Evolutionary conservation across 37 sponge, comb jelly and placozoan genomes (phyloP).

Genomic region (Oscarella lobularis): DNA sequence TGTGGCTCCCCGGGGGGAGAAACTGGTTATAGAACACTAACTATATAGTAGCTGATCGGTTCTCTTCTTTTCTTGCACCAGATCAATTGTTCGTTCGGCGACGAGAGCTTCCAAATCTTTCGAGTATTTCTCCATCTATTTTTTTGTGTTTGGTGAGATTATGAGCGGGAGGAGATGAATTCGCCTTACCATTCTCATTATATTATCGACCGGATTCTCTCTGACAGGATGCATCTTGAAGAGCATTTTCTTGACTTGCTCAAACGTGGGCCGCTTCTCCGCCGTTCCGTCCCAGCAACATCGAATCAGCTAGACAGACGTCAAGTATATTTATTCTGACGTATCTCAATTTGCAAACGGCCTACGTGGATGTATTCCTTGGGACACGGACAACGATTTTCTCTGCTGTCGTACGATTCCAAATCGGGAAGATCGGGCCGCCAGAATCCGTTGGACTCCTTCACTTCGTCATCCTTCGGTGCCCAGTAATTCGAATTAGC

Average conservation of each 20-base stretch:
- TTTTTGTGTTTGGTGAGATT: no score
- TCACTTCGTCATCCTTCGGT: no score
- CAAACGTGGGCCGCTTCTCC: constrained; percentile 43
- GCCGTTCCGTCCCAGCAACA: constrained; percentile 48
- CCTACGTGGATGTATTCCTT: not conserved
- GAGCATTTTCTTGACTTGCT: constrained; percentile 36
- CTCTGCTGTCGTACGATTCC: not conserved
- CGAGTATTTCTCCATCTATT: constrained; percentile 84
- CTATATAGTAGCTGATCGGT: constrained; percentile 63
- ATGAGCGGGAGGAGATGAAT: not conserved
- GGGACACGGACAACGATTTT: not conserved
- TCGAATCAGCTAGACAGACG: constrained; percentile 56
- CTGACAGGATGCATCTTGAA: constrained; percentile 17
- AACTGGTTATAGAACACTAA: constrained; percentile 24
- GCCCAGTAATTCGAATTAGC: no score
- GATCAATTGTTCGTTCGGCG: constrained; percentile 67
- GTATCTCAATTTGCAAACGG: no score
- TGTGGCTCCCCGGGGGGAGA: no score
- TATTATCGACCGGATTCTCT: constrained; percentile 78
- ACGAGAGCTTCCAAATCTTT: constrained; percentile 76
- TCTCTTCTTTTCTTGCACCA: constrained; percentile 67
- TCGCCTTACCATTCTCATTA: constrained; percentile 70
- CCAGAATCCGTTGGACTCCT: not conserved
- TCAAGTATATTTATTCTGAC: constrained; percentile 21
- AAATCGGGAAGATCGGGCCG: not conserved